Base-by-base conservation (phyloP, 2,888 invertebrate genomes). In the Iselma pallidipennis region DNA sequence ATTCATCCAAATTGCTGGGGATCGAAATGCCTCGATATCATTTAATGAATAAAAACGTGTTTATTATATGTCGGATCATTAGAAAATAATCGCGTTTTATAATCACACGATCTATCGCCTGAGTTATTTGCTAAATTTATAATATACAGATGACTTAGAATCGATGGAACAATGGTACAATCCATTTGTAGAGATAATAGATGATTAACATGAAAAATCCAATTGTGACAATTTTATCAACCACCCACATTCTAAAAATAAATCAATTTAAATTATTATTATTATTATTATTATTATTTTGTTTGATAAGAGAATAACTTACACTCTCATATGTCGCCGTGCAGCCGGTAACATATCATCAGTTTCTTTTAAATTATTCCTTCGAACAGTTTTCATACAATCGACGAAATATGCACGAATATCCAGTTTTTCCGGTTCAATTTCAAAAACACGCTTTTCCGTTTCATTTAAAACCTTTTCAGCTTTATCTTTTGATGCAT, bases 331-430 rank as follows among this genome's bases (percentile, higher is more conserved):
- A 69, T 93, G 92, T 49, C 91, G 84, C 66, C 86, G 86, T 2
- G 94, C 94, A 0, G 90, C 89, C 0, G 94, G 92, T 21, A 95
- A 80, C 1, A 91, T 90, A 28, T 92, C 90, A 31, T 92, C 91
- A 2, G 85, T 84, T 74, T 96, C 96, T 70, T 95, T 94, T 1
- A 96, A 82, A 63, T 95, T 90, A 74, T 88, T 91, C 45, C 89
- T 80, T 33, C 95, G 86, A 0, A 94, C 91, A 0, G 94, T 89
- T 66, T 89, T 82, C 63, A 92, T 89, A 79, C 95, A 95, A 72
- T 90, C 86, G 68, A 91, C 91, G 73, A 96, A 91, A 76, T 96
- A 96, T 0, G 87, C 85, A 14, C 87, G 84, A 76, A 95, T 86
- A 76, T 95, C 88, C 74, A 96, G 76, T 77, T 87, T 87, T 7